phyloP scores from a whole-genome alignment of 2,797 vertebrate species.

The Etheostoma nigrum region DNA sequence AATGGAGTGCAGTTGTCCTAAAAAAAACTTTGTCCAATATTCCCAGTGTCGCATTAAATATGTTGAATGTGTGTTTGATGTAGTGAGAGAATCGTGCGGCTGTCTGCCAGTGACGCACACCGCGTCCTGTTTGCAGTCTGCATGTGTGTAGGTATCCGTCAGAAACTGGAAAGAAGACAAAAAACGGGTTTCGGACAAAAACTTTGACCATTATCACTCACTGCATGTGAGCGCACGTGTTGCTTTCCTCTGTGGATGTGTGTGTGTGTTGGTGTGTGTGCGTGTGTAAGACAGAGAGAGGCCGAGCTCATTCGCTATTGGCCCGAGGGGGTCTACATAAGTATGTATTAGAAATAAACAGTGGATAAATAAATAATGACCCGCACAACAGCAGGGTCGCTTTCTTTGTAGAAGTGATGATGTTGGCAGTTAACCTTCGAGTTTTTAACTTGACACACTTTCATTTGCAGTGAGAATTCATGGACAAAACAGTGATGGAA shows the following conservation, averaged over 20 bases:
- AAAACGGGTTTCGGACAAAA: constrained; percentile 26
- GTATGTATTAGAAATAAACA: constrained; percentile 84
- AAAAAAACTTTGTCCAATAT: constrained; percentile 15
- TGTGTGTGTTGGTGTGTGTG: neutral
- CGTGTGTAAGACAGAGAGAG: constrained; percentile 18
- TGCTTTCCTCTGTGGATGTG: constrained; percentile 21
- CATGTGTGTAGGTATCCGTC: neutral
- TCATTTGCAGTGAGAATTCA: constrained; percentile 59
- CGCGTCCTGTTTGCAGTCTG: constrained; percentile 8
- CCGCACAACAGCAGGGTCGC: constrained; percentile 68
- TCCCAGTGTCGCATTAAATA: constrained; percentile 7
- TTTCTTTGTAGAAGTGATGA: constrained; percentile 70
- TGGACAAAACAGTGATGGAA: constrained; percentile 26
- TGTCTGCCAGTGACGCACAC: constrained; percentile 11
- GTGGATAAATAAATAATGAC: constrained; percentile 83
- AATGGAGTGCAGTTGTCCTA: neutral
- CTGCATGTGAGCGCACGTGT: constrained; percentile 55
- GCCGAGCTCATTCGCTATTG: constrained; percentile 68
- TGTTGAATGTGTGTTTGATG: constrained; percentile 28
- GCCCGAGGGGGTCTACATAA: constrained; percentile 77
- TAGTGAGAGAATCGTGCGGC: constrained; percentile 1
- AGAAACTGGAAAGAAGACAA: constrained; percentile 35
- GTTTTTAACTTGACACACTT: constrained; percentile 72
- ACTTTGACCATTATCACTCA: constrained; percentile 67
- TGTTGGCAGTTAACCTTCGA: constrained; percentile 79